These are phyloP conservation scores for Tipula unca DNA, from an alignment of 2,888 invertebrate species.

Conservation along the genomic window DNA sequence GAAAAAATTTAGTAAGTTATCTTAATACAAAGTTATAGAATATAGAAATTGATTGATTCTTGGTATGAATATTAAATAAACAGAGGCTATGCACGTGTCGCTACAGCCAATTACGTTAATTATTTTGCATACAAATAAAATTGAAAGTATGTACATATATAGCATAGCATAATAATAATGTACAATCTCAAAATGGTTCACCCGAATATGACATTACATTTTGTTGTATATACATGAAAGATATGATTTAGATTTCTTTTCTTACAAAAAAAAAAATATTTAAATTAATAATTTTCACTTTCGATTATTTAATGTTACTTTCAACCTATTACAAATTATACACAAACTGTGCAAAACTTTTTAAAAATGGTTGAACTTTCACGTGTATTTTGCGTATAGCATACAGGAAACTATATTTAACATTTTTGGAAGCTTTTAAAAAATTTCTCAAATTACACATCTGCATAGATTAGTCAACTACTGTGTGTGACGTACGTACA, in stretches of 20 bases:
- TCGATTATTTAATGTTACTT: neutral
- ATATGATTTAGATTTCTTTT: neutral
- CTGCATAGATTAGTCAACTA: neutral
- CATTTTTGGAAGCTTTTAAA: neutral
- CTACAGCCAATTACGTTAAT: neutral
- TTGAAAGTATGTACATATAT: neutral
- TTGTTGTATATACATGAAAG: neutral
- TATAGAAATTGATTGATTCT: neutral
- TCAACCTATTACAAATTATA: neutral
- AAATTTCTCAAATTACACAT: neutral
- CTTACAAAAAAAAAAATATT: neutral
- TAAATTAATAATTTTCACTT: neutral
- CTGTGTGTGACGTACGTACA: neutral
- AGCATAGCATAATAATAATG: neutral
- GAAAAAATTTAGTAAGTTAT: neutral
- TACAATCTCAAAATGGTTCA: neutral
- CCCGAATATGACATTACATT: neutral
- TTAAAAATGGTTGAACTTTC: neutral
- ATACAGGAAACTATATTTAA: neutral
- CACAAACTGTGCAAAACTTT: neutral
- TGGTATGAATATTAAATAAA: neutral
- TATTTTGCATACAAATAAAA: neutral
- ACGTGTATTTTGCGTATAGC: neutral
- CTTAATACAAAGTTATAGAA: neutral
- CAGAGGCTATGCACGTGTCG: neutral